A percentile compares a stretch with the other conserved stretches of the same genome.
Conservation (phyloP, 2,797 vertebrate genomes). For the Dromococcyx pavoninus region DNA sequence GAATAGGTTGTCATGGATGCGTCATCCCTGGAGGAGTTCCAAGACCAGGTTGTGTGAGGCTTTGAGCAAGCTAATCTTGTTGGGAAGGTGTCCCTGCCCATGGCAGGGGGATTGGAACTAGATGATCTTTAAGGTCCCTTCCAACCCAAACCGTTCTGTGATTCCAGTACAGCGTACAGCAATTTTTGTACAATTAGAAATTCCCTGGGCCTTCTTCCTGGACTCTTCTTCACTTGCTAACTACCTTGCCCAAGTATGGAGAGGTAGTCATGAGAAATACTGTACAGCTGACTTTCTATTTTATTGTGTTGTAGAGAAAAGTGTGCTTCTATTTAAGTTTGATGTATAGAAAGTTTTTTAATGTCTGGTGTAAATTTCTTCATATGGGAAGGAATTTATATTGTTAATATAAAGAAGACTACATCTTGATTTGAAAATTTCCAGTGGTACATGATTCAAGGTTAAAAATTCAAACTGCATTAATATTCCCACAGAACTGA, state of each 20-base stretch:
- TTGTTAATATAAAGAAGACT: background rate
- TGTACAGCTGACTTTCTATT: background rate
- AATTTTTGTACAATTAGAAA: background rate
- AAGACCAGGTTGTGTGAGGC: too few relatives aligned
- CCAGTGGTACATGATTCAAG: background rate
- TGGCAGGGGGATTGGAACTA: too few relatives aligned
- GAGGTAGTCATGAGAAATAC: background rate
- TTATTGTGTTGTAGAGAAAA: background rate
- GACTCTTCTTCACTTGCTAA: background rate
- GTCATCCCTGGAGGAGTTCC: too few relatives aligned
- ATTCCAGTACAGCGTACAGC: background rate
- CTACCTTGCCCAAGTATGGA: background rate
- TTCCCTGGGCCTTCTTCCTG: background rate
- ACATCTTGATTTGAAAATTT: background rate
- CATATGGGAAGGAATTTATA: background rate
- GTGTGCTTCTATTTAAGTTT: background rate
- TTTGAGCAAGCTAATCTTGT: too few relatives aligned
- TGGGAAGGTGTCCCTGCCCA: too few relatives aligned
- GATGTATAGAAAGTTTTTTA: background rate
- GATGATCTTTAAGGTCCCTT: too few relatives aligned
- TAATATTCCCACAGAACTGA: background rate
- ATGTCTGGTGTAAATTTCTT: background rate
- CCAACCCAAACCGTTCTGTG: too few relatives aligned
- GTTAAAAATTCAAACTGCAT: background rate
- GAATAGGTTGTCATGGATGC: too few relatives aligned